Conservation (phyloP, 1,140 invertebrate genomes). For the Drosophila prosaltans region DNA sequence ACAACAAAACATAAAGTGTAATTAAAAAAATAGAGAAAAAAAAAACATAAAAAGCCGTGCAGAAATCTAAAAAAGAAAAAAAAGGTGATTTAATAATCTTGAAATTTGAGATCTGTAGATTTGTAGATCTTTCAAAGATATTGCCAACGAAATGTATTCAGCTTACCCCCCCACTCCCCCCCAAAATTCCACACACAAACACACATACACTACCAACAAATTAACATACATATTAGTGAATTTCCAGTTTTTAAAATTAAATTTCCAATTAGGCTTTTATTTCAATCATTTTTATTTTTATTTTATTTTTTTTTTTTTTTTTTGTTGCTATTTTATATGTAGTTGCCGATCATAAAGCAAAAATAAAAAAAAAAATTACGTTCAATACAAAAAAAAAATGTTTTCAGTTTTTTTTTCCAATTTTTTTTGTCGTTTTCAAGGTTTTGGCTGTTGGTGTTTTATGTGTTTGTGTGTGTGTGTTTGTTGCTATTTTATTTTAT, state of each 20-base stretch:
- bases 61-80: neutral
- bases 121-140: conserved; percentile 9
- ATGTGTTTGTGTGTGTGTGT: conserved; percentile 6
- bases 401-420: conserved; percentile 30
- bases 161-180: neutral
- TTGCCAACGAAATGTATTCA: conserved; percentile 6
- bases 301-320: conserved; percentile 36
- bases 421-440: conserved; percentile 49
- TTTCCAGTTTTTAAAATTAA: conserved; percentile 62
- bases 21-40: neutral
- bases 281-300: conserved; percentile 48
- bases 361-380: conserved; percentile 37
- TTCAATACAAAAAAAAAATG: conserved; percentile 51
- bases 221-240: conserved; percentile 81
- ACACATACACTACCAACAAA: conserved; percentile 57
- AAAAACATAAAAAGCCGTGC: neutral
- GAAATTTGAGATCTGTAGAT: conserved; percentile 12
- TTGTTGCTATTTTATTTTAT: conserved; percentile 19
- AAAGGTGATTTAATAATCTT: conserved; percentile 13
- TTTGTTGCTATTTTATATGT: conserved; percentile 34
- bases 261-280: conserved; percentile 30
- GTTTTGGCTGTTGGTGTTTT: conserved; percentile 47
- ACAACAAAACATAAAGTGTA: neutral
- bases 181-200: conserved; percentile 16
- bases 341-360: conserved; percentile 17